These are phyloP conservation scores for Himantopus leucocephalus DNA, from an alignment of 2,113 vertebrate genomes.

Conservation along the genomic window DNA sequence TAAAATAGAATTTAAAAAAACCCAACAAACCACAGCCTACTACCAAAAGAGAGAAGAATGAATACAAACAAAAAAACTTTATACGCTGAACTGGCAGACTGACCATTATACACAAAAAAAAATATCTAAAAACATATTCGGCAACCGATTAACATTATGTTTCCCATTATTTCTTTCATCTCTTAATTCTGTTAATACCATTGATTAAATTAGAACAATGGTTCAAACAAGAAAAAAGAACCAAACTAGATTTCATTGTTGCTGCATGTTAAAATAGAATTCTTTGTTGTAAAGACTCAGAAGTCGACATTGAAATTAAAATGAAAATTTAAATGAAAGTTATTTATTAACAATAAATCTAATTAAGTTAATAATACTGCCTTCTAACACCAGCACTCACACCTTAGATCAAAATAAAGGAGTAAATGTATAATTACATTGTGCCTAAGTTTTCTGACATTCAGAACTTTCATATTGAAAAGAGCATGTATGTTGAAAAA, in stretches of 20 bases:
- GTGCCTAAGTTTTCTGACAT: background rate
- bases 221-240: background rate
- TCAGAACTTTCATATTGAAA: background rate
- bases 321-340: background rate
- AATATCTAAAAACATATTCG: background rate
- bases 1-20: background rate
- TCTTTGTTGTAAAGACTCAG: slow-evolving; percentile 5
- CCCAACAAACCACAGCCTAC: background rate
- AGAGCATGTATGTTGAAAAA: background rate
- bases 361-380: slow-evolving; percentile 15
- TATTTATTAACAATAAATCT: slow-evolving; percentile 45
- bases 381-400: slow-evolving; percentile 31
- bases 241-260: background rate
- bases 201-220: background rate
- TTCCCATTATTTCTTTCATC: background rate
- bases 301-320: background rate
- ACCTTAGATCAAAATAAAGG: slow-evolving; percentile 47
- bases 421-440: background rate
- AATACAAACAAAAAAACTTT: background rate
- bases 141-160: background rate
- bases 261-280: background rate
- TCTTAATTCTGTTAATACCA: background rate
- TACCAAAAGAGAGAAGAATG: background rate
- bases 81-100: background rate
- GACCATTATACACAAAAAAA: background rate